Base-by-base conservation (phyloP, 2,113 vertebrate genomes). In the Diglossa brunneiventris region DNA sequence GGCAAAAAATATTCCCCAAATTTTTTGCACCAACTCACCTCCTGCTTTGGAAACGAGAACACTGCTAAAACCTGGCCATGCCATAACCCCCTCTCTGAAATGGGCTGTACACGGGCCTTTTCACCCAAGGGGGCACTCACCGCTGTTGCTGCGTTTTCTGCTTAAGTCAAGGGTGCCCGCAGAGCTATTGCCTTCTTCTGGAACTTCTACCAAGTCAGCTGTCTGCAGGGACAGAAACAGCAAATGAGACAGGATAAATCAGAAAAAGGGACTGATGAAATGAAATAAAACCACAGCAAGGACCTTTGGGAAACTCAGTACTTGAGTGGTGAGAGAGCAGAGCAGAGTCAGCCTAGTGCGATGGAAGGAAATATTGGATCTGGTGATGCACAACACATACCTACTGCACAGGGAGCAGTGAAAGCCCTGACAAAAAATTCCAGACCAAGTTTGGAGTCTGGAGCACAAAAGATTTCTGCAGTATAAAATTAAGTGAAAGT, bases 141-240 rank as follows among this genome's bases (percentile, higher is more conserved):
- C 99, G 0, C 98, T 99, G 96, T 99, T 99, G 85, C 99, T 99
- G 95, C 98, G 98, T 84, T 98, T 98, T 95, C 99, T 98, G 63
- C 92, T 98, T 41, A 97, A 86, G 93, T 98, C 98, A 46, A 97
- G 97, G 30, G 96, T 96, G 23, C 98, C 98, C 97, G 97, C 97
- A 83, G 98, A 98, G 49, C 98, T 97, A 19, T 98, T 96, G 4
- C 95, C 97, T 96, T 99, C 99, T 95, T 99, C 99, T 0, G 98
- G 99, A 97, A 99, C 99, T 90, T 99, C 98, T 72, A 98, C 98
- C 77, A 99, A 97, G 93, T 99, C 99, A 74, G 98, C 98, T 58
- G 98, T 98, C 99, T 99, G 98, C 72, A 74, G 96, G 75, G 61
- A 95, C 56, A 97, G 62, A 92, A 76, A 72, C 19, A 68, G 76